Base-by-base conservation (phyloP, 64 coral and sea anemone genomes). In the Pocillopora damicornis region DNA sequence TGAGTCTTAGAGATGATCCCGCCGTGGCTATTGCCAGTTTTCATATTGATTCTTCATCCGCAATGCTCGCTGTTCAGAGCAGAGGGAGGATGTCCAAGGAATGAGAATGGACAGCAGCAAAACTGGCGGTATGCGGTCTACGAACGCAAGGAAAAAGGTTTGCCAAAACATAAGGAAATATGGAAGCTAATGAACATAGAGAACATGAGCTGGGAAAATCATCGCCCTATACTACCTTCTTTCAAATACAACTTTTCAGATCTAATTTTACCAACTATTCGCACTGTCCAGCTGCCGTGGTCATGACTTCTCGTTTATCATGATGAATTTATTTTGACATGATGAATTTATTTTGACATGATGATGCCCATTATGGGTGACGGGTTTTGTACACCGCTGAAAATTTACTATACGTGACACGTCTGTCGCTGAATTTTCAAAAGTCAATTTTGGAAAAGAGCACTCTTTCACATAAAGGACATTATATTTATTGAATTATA, bases 121-220 rank as follows among this genome's bases (percentile, higher is more conserved):
- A 22, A 85, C 12, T 73, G 64, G 65, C 81, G 65, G 8, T 56
- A 26, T 73, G 81, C 81, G 20, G 64, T 85, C 13, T 85, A 57
- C 12, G 18, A 85, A 72, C 64, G 65, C 2, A 85, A 73, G 30
- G 65, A 57, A 72, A 85, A 20, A 35, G 81, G 81, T 85, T 58
- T 12, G 35, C 13, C 66, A 68, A 18, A 16, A 18, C 6, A 15
- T 0, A 1, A 7, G 9, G 4, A 51, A n/a, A 23, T 15, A 73
- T 10, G 20, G 6, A n/a, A 18, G 11, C 1, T 23, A 5, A 30
- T 74, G 22, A 25, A 10, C 72, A 0, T 26, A 25, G 20, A 74
- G 10, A 20, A 26, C 22, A 30, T 74, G 22, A 23, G 2, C 72
- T 74, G 11, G 23, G 30, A 30, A 5, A 23, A 74, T 4, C 10